Conservation (phyloP, 2,113 vertebrate genomes). For the Heptranchias perlo region DNA sequence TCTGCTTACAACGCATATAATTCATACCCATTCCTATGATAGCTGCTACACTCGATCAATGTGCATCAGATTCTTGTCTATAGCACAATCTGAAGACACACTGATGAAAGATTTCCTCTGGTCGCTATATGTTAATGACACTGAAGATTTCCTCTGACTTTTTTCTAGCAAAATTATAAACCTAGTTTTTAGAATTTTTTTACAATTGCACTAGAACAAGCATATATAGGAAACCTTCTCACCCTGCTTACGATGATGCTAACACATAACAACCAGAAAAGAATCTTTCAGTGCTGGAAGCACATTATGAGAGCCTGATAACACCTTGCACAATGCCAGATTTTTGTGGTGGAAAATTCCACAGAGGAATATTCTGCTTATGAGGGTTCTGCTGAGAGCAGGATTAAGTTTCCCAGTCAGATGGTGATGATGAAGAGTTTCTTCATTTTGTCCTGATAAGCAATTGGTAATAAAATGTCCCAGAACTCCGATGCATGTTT, state of each 20-base stretch:
- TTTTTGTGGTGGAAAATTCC: no score
- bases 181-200: background rate
- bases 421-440: no score
- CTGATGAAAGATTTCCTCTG: background rate
- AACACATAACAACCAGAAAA: background rate
- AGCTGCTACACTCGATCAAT: background rate
- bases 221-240: background rate
- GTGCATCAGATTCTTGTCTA: background rate
- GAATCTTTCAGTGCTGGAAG: background rate
- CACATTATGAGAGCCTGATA: background rate
- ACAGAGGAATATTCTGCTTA: no score
- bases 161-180: background rate
- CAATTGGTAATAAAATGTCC: no score
- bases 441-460: no score
- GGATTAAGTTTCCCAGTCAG: no score
- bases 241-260: background rate
- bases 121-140: background rate
- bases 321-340: background rate
- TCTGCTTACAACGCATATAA: background rate
- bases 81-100: background rate
- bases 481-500: no score
- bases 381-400: no score
- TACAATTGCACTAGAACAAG: background rate
- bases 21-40: background rate
- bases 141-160: background rate